A percentile compares a stretch with the other conserved stretches of the same genome.
Evolutionary conservation across 2,888 invertebrate species (phyloP).

Genomic region (Loripinus fragilis): DNA sequence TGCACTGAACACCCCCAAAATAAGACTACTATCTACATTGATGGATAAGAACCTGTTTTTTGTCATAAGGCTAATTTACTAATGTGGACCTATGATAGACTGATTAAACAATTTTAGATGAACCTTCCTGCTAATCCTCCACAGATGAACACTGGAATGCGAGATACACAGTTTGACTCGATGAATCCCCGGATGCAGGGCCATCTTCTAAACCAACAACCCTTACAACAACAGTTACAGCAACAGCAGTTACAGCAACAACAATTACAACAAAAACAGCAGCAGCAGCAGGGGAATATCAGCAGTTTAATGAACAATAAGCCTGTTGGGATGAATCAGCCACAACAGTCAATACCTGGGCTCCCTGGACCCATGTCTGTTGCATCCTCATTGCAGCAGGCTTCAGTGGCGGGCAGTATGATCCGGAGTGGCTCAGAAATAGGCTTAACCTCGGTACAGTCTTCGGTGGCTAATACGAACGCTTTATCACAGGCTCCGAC

Average conservation of each 20-base stretch:
- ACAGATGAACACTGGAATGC: constrained; percentile 52
- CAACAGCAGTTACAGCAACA: constrained; percentile 36
- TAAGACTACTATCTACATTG: too few species aligned
- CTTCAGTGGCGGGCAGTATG: constrained; percentile 43
- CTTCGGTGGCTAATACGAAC: constrained; percentile 33
- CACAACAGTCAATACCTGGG: constrained; percentile 37
- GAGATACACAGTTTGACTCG: constrained; percentile 49
- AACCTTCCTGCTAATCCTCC: constrained; percentile 51
- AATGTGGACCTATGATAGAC: too few species aligned
- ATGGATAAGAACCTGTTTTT: too few species aligned
- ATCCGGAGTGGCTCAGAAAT: constrained; percentile 43
- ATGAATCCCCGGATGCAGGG: constrained; percentile 45
- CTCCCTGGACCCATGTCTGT: constrained; percentile 30
- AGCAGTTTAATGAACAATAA: constrained; percentile 46
- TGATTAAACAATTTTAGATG: constrained; percentile 48
- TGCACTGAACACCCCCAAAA: too few species aligned
- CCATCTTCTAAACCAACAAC: constrained; percentile 48
- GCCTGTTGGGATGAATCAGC: constrained; percentile 43
- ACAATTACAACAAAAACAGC: constrained; percentile 30
- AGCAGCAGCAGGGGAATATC: constrained; percentile 44
- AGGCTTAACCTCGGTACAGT: constrained; percentile 39
- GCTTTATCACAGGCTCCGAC: constrained; percentile 37
- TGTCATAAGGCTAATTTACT: too few species aligned
- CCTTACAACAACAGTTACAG: constrained; percentile 36
- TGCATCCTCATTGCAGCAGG: constrained; percentile 39